A percentile compares a stretch with the other conserved stretches of the same genome.
These are phyloP conservation scores for Tuberolachnus salignus DNA, from an alignment of 2,888 invertebrate genomes.

Conservation along the genomic window DNA sequence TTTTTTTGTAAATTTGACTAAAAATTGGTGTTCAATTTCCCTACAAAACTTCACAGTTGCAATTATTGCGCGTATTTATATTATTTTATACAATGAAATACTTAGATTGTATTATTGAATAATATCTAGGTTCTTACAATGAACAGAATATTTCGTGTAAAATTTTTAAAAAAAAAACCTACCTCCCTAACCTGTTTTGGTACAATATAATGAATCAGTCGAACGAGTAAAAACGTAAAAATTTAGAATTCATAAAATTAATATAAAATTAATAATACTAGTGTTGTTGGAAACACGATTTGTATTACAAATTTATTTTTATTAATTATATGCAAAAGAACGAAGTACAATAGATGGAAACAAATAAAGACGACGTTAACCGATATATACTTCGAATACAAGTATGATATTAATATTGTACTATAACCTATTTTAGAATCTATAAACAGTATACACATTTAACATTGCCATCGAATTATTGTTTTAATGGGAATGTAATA, in stretches of 20 bases:
- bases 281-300: neutral
- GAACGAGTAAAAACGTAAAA: neutral
- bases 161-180: slow-evolving; percentile 2
- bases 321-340: too few relatives aligned
- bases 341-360: neutral
- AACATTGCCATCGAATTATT: neutral
- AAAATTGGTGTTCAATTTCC: neutral
- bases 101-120: neutral
- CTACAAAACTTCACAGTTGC: neutral
- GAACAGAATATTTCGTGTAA: neutral
- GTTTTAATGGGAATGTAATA: neutral
- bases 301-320: slow-evolving; percentile 7
- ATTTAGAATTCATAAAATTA: neutral
- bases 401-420: too few relatives aligned
- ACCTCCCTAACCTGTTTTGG: too few relatives aligned
- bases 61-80: neutral
- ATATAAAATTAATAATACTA: too few relatives aligned
- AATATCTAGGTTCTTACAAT: neutral
- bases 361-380: neutral
- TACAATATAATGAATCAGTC: slow-evolving; percentile 3
- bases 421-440: too few relatives aligned
- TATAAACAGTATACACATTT: too few relatives aligned
- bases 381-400: too few relatives aligned
- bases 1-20: too few relatives aligned
- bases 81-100: neutral